phyloP scores from a whole-genome alignment of 23 tunicate genomes.

The Oikopleura dioica region DNA sequence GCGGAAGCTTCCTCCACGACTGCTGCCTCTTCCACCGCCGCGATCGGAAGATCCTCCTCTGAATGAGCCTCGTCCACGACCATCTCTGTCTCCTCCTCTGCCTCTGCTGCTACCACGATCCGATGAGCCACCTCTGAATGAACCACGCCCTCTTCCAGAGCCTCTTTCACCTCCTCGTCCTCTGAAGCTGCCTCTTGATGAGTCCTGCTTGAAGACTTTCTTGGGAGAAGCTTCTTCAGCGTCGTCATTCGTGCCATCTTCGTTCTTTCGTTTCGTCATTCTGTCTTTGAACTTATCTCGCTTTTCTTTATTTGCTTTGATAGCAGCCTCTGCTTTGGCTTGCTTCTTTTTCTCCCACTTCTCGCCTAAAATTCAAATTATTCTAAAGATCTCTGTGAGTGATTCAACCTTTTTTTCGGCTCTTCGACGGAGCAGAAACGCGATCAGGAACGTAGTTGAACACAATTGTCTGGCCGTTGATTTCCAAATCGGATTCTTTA shows the following conservation, averaged over 20 bases:
- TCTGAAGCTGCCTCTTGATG: background rate
- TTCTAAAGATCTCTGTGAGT: background rate
- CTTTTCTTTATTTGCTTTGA: background rate
- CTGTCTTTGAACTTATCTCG: too few relatives aligned
- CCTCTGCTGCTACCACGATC: background rate
- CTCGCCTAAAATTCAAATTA: background rate
- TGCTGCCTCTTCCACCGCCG: background rate
- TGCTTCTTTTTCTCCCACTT: background rate
- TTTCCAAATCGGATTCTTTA: background rate
- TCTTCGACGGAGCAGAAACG: background rate
- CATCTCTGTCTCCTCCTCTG: slow-evolving; percentile 5
- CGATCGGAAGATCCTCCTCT: too few relatives aligned
- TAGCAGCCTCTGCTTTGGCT: background rate
- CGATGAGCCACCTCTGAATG: background rate
- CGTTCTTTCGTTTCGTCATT: too few relatives aligned
- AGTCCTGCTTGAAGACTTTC: background rate
- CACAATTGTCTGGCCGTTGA: background rate
- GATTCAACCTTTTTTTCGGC: background rate
- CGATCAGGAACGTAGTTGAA: background rate
- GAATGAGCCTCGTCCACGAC: too few relatives aligned
- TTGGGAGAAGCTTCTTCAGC: background rate
- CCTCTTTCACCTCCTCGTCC: background rate
- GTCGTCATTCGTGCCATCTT: too few relatives aligned
- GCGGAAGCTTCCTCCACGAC: background rate
- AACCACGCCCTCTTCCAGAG: background rate